A percentile compares a stretch with the other conserved stretches of the same genome.
Evolutionary conservation across 2,113 vertebrate species (phyloP).

Genomic region (Speoplatyrhinus poulsoni): DNA sequence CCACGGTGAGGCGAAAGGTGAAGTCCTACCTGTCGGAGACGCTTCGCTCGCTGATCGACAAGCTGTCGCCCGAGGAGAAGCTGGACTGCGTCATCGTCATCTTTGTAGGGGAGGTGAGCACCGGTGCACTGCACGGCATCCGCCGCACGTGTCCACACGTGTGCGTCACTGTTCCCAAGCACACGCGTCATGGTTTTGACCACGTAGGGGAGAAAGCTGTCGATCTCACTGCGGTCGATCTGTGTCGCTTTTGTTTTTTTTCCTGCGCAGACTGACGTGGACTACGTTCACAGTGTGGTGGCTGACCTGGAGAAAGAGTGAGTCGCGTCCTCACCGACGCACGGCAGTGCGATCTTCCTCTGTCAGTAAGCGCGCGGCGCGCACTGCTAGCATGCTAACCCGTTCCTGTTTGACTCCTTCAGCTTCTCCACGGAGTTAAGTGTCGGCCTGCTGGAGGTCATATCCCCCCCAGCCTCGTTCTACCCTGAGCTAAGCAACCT

Average conservation of each 20-base stretch:
- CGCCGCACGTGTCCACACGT: background rate
- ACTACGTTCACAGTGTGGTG: conserved; percentile 90
- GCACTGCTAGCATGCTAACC: background rate
- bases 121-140: background rate
- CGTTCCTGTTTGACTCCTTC: conserved; percentile 32
- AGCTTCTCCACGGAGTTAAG: conserved; percentile 93
- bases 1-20: conserved; percentile 97
- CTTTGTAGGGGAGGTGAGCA: conserved; percentile 93
- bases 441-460: conserved; percentile 94
- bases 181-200: background rate
- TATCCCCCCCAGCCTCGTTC: conserved; percentile 90
- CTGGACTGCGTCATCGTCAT: conserved; percentile 95
- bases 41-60: conserved; percentile 94
- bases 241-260: background rate
- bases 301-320: conserved; percentile 93
- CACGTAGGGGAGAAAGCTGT: background rate
- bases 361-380: background rate
- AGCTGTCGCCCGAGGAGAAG: conserved; percentile 93
- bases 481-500: conserved; percentile 93
- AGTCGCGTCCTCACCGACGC: conserved; percentile 65
- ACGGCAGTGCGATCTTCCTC: background rate
- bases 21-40: conserved; percentile 97
- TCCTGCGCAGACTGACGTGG: conserved; percentile 85
- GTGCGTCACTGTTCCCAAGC: background rate
- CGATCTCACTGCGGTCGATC: conserved; percentile 2